Evolutionary conservation across 2,888 invertebrate species (phyloP).

Genomic region (Nipponacmea schrenckii): DNA sequence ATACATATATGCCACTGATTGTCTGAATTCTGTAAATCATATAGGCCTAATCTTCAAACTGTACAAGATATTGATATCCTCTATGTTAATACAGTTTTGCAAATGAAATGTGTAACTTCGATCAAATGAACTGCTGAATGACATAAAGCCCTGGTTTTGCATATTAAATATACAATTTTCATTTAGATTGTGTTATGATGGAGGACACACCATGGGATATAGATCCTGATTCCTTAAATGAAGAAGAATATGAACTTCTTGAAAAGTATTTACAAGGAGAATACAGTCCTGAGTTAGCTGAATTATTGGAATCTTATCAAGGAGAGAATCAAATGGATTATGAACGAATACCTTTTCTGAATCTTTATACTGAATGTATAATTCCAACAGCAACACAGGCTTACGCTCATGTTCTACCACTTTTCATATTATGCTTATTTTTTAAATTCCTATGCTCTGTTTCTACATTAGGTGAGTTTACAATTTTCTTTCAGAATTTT

Average conservation of each 20-base stretch:
- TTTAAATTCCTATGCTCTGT: slow-evolving; percentile 51
- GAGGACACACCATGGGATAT: neutral
- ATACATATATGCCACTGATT: too few relatives aligned
- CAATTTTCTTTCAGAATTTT: neutral
- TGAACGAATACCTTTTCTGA: slow-evolving; percentile 40
- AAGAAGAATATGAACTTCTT: slow-evolving; percentile 11
- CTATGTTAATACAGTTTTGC: too few relatives aligned
- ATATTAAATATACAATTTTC: too few relatives aligned
- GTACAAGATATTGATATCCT: too few relatives aligned
- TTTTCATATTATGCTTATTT: slow-evolving; percentile 57
- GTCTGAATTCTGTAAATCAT: too few relatives aligned
- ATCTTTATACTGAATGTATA: slow-evolving; percentile 55
- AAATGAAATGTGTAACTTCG: too few relatives aligned
- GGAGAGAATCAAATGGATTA: slow-evolving; percentile 37
- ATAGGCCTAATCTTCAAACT: too few relatives aligned
- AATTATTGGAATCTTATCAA: slow-evolving; percentile 30
- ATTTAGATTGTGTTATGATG: neutral
- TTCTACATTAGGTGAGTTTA: slow-evolving; percentile 44
- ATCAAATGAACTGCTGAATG: too few relatives aligned
- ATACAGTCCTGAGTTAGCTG: slow-evolving; percentile 33
- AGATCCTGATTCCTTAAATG: slow-evolving; percentile 11
- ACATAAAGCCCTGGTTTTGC: too few relatives aligned
- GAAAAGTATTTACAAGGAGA: slow-evolving; percentile 23
- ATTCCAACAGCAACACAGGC: slow-evolving; percentile 59
- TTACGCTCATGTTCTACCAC: slow-evolving; percentile 49